These are phyloP conservation scores for Clarias pachynema DNA, from an alignment of 2,797 vertebrate species.

Conservation along the genomic window DNA sequence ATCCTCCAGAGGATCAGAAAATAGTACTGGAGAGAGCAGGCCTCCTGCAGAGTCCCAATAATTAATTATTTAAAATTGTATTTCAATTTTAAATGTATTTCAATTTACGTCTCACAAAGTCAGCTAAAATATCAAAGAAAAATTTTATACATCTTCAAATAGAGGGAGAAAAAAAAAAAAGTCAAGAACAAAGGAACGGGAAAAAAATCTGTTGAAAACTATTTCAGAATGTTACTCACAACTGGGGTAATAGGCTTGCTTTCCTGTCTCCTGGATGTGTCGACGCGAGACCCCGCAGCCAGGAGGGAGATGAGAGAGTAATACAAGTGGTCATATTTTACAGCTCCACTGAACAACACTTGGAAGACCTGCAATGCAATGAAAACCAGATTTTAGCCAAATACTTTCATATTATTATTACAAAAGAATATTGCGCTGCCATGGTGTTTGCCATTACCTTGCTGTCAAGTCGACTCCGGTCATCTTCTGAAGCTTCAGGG, in stretches of 20 bases:
- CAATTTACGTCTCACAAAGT: not conserved
- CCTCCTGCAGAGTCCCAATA: constrained; percentile 79
- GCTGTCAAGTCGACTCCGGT: constrained; percentile 87
- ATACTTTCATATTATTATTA: not conserved
- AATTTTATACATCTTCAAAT: not conserved
- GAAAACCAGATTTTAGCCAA: constrained; percentile 2
- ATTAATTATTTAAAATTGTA: not conserved
- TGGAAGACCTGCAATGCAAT: constrained; percentile 82
- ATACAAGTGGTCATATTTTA: constrained; percentile 92
- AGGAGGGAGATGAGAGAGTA: constrained; percentile 84
- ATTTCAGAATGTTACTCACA: constrained; percentile 74
- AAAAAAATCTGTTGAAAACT: not conserved
- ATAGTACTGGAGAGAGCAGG: constrained; percentile 96
- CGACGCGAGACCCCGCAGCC: constrained; percentile 92
- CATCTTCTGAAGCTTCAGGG: constrained; percentile 93
- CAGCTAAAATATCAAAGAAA: not conserved
- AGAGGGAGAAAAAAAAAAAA: not conserved
- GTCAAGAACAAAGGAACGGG: too few species aligned
- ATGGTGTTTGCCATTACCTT: constrained; percentile 72
- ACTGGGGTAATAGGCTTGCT: constrained; percentile 87
- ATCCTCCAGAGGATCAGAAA: constrained; percentile 96
- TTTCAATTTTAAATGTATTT: too few species aligned
- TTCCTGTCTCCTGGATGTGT: constrained; percentile 89
- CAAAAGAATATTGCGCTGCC: not conserved
- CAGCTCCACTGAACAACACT: constrained; percentile 84